Conservation (phyloP, 2,888 invertebrate species). For the Odiellus spinosus region DNA sequence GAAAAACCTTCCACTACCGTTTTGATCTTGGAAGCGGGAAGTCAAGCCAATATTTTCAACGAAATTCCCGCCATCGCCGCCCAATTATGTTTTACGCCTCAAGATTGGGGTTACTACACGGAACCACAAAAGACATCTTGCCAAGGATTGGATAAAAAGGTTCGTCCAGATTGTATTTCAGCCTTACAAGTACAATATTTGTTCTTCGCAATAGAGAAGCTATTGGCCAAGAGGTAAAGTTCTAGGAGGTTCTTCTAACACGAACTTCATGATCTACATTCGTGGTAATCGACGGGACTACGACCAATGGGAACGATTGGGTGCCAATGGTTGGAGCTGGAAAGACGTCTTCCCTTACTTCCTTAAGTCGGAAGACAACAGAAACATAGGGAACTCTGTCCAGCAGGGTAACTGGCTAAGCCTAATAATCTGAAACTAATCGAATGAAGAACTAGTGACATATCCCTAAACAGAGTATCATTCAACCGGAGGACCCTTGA, state of each 20-base stretch:
- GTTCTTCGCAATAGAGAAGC: too few relatives aligned
- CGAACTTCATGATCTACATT: constrained; percentile 95
- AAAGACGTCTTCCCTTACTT: constrained; percentile 69
- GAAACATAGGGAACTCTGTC: constrained; percentile 11
- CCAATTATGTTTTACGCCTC: constrained; percentile 21
- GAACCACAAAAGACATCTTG: constrained; percentile 45
- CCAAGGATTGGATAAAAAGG: constrained; percentile 8
- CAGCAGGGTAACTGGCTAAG: too few relatives aligned
- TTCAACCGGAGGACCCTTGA: constrained; percentile 19
- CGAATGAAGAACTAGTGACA: too few relatives aligned
- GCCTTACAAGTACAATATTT: neutral
- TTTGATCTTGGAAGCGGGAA: constrained; percentile 21
- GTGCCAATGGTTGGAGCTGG: constrained; percentile 79
- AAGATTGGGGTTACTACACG: constrained; percentile 85
- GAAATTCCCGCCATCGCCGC: constrained; percentile 20
- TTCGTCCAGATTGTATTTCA: neutral
- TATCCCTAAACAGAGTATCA: constrained; percentile 17
- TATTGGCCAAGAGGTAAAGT: constrained; percentile 27
- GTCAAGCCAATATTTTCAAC: constrained; percentile 17
- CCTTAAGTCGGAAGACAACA: constrained; percentile 31
- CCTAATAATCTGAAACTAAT: too few relatives aligned
- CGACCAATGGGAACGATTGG: constrained; percentile 73
- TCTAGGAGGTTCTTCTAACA: constrained; percentile 74
- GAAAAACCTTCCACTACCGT: constrained; percentile 18
- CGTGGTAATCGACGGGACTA: constrained; percentile 73